Evolutionary conservation across 2,797 vertebrate genomes (phyloP), one percentile per base, ranked within the genome.

Genomic region (Steatocranus sp.): DNA sequence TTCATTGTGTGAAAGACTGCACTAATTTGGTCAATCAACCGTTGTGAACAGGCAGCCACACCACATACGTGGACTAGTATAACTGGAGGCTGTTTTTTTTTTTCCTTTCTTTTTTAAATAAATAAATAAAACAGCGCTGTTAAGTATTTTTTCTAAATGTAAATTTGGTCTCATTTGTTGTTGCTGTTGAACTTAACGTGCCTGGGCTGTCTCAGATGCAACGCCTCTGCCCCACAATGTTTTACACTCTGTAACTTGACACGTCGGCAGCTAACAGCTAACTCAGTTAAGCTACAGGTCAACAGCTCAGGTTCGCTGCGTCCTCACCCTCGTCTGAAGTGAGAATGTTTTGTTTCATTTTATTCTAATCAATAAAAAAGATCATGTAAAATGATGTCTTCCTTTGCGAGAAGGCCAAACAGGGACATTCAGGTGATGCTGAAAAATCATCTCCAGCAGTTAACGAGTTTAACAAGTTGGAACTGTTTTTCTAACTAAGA

Each of bases 371-470:
- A 1, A 70, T 70, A 27, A 70, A 70, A 70, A n/a, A n/a, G n/a
- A n/a, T n/a, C n/a, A n/a, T n/a, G n/a, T n/a, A n/a, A n/a, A 11
- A 27, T 17, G 5, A 27, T 18, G 38, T 10, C 3, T 70, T 70
- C 6, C 66, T 70, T 70, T 0, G 20, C 0, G 0, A 27, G 20
- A 70, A 27, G 1, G 38, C 6, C 3, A 3, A 12, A 46, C 23
- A 70, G 18, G 66, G 15, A 3, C 38, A 11, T 5, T 23, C 23
- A 27, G 38, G 23, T 7, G 20, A 70, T 70, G 66, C 9, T 70
- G 38, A 70, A 46, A 46, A 27, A 70, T 0, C 0, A 18, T 27
- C 15, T 70, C 41, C 20, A 25, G 38, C 38, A 70, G 23, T 43
- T 23, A 68, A 5, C 3, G 3, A 46, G 23, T 46, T 70, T 2